A percentile compares a stretch with the other conserved stretches of the same genome.
These are phyloP conservation scores for Prochilodus magdalenae DNA, from an alignment of 2,113 vertebrate genomes.

Conservation along the genomic window DNA sequence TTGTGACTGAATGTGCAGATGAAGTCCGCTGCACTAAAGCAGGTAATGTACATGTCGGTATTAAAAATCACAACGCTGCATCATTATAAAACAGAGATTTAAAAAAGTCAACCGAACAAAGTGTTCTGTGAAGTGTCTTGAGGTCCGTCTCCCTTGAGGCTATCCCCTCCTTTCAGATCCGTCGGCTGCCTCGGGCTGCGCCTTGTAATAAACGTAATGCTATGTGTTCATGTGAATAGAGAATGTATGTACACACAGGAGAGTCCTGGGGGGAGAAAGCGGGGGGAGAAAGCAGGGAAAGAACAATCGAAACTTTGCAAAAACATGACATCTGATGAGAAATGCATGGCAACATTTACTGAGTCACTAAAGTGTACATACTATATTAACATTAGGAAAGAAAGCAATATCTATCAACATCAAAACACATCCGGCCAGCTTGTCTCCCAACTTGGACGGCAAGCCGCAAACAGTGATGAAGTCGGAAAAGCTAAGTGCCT, in stretches of 20 bases:
- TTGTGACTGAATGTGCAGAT: conserved; percentile 30
- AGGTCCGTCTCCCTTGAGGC: conserved; percentile 36
- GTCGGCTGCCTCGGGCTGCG: conserved; percentile 4
- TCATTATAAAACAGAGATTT: conserved; percentile 58
- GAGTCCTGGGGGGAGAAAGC: background rate
- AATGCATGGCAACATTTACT: conserved; percentile 18
- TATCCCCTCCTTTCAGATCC: conserved; percentile 6
- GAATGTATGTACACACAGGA: conserved; percentile 15
- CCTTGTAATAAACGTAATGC: background rate
- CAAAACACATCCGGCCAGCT: background rate
- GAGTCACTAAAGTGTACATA: conserved; percentile 35
- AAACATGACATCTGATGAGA: conserved; percentile 13
- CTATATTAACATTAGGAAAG: conserved; percentile 29
- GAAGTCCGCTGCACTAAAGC: conserved; percentile 42
- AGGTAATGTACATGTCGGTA: conserved; percentile 46
- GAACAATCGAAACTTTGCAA: background rate
- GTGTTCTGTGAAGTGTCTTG: conserved; percentile 48
- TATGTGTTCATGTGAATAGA: conserved; percentile 8
- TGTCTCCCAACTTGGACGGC: background rate
- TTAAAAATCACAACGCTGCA: conserved; percentile 50
- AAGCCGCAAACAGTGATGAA: conserved; percentile 23
- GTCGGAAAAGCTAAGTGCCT: conserved; percentile 22
- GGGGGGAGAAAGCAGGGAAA: conserved; percentile 5
- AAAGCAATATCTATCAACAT: background rate
- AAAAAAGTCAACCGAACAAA: conserved; percentile 41